Evolutionary conservation across 2,113 vertebrate species (phyloP).

Genomic region (Triplophysa dalaica): DNA sequence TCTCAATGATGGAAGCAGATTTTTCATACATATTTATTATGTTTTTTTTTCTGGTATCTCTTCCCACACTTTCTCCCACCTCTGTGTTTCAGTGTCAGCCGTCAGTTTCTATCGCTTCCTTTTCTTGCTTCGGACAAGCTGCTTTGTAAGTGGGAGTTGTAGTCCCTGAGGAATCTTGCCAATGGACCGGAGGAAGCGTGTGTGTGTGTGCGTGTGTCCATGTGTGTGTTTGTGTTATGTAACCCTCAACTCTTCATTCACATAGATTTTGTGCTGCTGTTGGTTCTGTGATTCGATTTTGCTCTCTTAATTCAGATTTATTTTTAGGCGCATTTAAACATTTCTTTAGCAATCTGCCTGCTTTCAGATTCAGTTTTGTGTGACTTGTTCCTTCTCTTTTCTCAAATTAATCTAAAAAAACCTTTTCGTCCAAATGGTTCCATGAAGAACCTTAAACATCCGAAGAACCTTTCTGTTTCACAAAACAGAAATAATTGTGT

Average conservation of each 20-base stretch:
- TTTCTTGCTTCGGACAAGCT: not conserved
- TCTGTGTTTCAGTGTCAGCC: not conserved
- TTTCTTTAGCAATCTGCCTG: too few species aligned
- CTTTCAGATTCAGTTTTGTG: too few species aligned
- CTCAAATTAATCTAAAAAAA: too few species aligned
- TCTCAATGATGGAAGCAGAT: not conserved
- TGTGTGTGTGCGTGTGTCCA: too few species aligned
- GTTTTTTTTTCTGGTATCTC: not conserved
- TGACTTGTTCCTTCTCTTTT: too few species aligned
- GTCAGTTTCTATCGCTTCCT: not conserved
- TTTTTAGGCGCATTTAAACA: too few species aligned
- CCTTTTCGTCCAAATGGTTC: too few species aligned
- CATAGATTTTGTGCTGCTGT: not conserved
- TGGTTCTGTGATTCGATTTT: too few species aligned
- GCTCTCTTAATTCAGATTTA: too few species aligned
- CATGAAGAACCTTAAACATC: too few species aligned
- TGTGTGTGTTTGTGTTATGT: conserved; percentile 7
- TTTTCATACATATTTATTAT: not conserved
- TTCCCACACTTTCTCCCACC: not conserved
- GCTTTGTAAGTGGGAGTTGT: conserved; percentile 26
- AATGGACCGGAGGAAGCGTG: not conserved
- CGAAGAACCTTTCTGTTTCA: too few species aligned
- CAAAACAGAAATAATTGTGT: too few species aligned
- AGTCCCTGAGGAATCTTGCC: conserved; percentile 8
- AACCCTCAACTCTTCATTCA: conserved; percentile 42